Evolutionary conservation across 1,140 invertebrate genomes (phyloP), one percentile per base, ranked within the genome.

Genomic region (Elymnias hypermnestra): DNA sequence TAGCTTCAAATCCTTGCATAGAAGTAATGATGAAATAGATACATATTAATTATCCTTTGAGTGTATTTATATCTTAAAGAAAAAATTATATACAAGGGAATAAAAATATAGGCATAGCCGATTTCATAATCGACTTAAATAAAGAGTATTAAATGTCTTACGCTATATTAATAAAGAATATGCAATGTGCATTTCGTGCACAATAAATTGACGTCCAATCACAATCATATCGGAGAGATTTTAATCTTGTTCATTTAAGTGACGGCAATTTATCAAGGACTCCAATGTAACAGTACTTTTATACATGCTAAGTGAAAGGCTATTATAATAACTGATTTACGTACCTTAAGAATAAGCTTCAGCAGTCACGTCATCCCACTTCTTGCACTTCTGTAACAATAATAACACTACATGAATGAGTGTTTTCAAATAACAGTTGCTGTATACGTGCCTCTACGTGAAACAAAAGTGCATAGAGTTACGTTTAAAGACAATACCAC

Each of bases 301-400:
- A n/a, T n/a, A n/a, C n/a, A n/a, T n/a, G n/a, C 10, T n/a, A 5
- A 3, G 15, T 1, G 29, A 3, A 33, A 33, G 29, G 6, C 13
- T 33, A 33, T 15, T 15, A 33, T 1, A 12, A 3, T n/a, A 26
- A 13, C 2, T 33, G 13, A 4, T 2, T 9, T 23, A 25, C 38
- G 61, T 45, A 70, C 69, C 63, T 47, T 53, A 57, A 39, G 53
- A 43, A 57, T 59, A 42, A 57, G 35, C 54, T 57, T 53, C 48
- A 49, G 42, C 42, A 45, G 40, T 43, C 59, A 67, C 61, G 63
- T 63, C 74, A 81, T 83, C 65, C 69, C 75, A 64, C 64, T 61
- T 72, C 58, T 67, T 78, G 79, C 76, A 81, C 79, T 73, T 71
- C 79, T 83, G 72, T 31, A 81, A 83, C 70, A 78, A 62, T 29